These are phyloP conservation scores for Acleris holmiana DNA, from an alignment of 2,888 invertebrate species.

Conservation along the genomic window DNA sequence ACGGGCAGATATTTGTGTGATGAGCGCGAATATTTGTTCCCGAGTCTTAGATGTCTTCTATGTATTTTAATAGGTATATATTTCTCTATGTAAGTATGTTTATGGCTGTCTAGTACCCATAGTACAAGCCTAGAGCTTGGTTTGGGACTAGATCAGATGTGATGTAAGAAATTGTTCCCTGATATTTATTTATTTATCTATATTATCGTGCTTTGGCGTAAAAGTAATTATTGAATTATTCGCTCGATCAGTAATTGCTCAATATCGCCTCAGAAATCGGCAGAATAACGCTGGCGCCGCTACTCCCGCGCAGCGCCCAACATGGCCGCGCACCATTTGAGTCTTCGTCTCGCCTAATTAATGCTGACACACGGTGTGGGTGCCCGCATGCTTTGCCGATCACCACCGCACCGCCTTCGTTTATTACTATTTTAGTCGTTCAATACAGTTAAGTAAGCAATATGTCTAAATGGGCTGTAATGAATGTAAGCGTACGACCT, in stretches of 20 bases:
- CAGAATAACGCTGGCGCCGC: slow-evolving; percentile 65
- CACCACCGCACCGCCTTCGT: slow-evolving; percentile 63
- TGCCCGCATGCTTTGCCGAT: slow-evolving; percentile 60
- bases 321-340: slow-evolving; percentile 77
- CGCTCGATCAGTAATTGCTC: slow-evolving; percentile 14
- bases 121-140: no score
- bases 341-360: slow-evolving; percentile 75
- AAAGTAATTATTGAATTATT: neutral
- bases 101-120: no score
- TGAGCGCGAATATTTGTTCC: no score
- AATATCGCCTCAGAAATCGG: slow-evolving; percentile 42
- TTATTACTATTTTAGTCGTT: slow-evolving; percentile 61
- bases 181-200: no score
- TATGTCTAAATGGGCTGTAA: slow-evolving; percentile 52
- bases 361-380: slow-evolving; percentile 71
- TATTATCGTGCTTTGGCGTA: neutral
- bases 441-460: slow-evolving; percentile 52
- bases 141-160: no score
- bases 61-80: no score
- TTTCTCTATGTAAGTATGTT: no score
- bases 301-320: slow-evolving; percentile 71
- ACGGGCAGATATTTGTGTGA: no score
- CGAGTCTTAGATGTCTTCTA: no score
- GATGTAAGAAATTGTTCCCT: no score
- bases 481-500: slow-evolving; percentile 49